Percentiles rank a stretch among this genome's conserved stretches.
Evolutionary conservation across 2,113 vertebrate species (phyloP).

Genomic region (Rhipidura dahli): DNA sequence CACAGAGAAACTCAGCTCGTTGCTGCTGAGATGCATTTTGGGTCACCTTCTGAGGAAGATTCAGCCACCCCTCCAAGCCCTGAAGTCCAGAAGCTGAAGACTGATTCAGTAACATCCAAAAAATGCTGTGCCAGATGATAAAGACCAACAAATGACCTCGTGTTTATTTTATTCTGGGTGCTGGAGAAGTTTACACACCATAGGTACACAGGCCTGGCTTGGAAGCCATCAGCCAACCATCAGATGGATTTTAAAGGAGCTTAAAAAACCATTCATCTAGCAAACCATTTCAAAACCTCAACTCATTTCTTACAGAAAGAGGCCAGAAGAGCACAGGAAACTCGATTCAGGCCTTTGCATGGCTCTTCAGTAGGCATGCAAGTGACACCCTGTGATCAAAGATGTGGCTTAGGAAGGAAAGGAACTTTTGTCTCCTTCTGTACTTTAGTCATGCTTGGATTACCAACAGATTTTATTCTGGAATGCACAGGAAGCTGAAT

Average conservation of each 20-base stretch:
- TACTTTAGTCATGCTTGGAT: constrained; percentile 1
- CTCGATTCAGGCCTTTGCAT: background rate
- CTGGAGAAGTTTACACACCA: background rate
- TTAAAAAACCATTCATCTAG: background rate
- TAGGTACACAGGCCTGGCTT: background rate
- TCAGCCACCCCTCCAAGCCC: background rate
- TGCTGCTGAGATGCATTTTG: background rate
- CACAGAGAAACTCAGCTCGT: background rate
- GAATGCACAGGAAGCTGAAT: background rate
- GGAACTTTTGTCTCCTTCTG: background rate
- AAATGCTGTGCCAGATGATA: background rate
- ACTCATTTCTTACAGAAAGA: background rate
- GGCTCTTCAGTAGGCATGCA: background rate
- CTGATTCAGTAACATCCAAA: background rate
- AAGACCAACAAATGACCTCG: background rate
- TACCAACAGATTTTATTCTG: background rate
- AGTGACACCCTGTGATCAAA: constrained; percentile 18
- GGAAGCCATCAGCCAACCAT: background rate
- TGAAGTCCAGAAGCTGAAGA: background rate
- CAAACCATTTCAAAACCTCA: background rate
- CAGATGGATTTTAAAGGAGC: background rate
- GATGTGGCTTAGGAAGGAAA: constrained; percentile 1
- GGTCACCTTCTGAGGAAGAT: background rate
- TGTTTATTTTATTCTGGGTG: background rate
- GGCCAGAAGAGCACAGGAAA: background rate